Percentiles rank a stretch among this genome's conserved stretches.
Conservation (phyloP, 2,888 invertebrate genomes). For the Pollenia labialis region DNA sequence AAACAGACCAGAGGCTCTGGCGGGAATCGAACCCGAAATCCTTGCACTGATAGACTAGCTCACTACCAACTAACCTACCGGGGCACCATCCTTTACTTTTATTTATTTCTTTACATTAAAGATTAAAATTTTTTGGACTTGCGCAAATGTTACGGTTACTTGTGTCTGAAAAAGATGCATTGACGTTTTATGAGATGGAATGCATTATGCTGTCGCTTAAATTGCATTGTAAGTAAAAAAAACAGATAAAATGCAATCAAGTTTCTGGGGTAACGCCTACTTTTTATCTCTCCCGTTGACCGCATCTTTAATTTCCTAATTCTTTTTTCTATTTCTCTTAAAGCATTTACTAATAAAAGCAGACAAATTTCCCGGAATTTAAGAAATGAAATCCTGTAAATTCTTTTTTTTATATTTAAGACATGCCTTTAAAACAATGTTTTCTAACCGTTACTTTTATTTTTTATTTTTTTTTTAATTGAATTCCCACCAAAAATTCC, state of each 20-base stretch:
- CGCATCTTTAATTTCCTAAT: slow-evolving; percentile 27
- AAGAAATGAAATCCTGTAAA: slow-evolving; percentile 6
- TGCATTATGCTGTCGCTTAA: slow-evolving; percentile 32
- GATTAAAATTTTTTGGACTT: background rate
- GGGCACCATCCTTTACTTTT: too few relatives aligned
- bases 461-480: background rate
- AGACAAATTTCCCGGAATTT: slow-evolving; percentile 56
- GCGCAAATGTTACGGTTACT: slow-evolving; percentile 30
- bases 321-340: background rate
- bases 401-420: slow-evolving; percentile 27
- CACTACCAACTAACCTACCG: too few relatives aligned
- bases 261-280: slow-evolving; percentile 42
- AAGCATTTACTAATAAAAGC: slow-evolving; percentile 26
- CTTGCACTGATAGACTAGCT: too few relatives aligned
- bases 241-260: slow-evolving; percentile 54
- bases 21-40: too few relatives aligned
- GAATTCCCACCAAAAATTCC: slow-evolving; percentile 51
- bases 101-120: too few relatives aligned
- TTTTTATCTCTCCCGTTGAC: slow-evolving; percentile 17
- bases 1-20: too few relatives aligned
- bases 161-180: slow-evolving; percentile 21
- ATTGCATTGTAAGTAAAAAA: slow-evolving; percentile 34
- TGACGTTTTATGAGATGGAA: slow-evolving; percentile 2
- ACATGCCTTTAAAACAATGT: slow-evolving; percentile 47
- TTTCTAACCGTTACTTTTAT: slow-evolving; percentile 66